Evolutionary conservation across 2,113 vertebrate genomes (phyloP).

Genomic region (Calcarius ornatus): DNA sequence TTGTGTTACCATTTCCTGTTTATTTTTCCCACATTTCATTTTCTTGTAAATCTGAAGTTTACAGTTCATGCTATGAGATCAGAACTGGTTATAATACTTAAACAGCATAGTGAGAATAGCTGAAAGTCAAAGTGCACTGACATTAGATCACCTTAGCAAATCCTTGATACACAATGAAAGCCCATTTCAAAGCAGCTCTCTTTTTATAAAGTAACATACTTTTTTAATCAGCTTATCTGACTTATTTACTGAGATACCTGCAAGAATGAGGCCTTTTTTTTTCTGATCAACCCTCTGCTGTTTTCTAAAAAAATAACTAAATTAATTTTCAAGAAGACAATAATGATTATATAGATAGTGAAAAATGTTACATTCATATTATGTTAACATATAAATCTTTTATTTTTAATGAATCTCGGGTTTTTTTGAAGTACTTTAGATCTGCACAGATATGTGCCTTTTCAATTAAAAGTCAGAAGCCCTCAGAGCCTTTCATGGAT

Average conservation of each 20-base stretch:
- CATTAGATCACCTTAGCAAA: neutral
- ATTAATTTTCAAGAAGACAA: neutral
- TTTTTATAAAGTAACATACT: neutral
- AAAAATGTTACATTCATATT: neutral
- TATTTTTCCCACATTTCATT: slow-evolving; percentile 8
- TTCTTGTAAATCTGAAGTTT: slow-evolving; percentile 8
- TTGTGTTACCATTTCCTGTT: neutral
- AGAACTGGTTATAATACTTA: neutral
- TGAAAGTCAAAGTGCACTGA: neutral
- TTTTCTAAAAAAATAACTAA: neutral
- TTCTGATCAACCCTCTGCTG: neutral
- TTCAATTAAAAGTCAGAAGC: neutral
- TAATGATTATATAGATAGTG: neutral
- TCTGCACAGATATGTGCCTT: neutral
- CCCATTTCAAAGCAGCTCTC: neutral
- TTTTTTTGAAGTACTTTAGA: neutral
- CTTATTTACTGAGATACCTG: neutral
- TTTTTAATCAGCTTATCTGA: neutral
- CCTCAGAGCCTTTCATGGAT: neutral
- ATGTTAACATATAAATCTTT: neutral
- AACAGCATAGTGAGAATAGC: neutral
- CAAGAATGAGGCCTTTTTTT: neutral
- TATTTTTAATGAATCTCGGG: neutral
- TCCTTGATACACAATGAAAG: neutral
- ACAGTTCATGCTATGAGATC: neutral